Percentiles rank a stretch among this genome's conserved stretches.
phyloP scores from a whole-genome alignment of 2,888 invertebrate genomes.

The Chironomus riparius region DNA sequence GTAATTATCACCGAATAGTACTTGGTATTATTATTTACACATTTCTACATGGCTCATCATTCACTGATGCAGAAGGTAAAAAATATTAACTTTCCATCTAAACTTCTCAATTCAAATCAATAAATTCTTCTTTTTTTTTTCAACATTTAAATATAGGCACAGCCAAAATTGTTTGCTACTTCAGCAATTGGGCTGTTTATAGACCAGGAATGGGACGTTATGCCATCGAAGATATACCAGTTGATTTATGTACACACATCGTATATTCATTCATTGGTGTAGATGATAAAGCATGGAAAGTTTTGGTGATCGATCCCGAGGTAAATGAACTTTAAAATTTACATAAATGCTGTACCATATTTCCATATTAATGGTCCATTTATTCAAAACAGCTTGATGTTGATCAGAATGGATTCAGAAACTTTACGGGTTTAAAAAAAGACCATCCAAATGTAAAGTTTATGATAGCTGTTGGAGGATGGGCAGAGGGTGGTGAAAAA shows the following conservation, averaged over 20 bases:
- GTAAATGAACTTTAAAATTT: constrained; percentile 37
- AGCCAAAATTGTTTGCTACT: constrained; percentile 14
- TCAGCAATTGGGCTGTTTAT: constrained; percentile 40
- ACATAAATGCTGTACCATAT: neutral
- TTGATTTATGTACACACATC: constrained; percentile 72
- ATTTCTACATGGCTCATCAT: neutral
- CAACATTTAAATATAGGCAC: neutral
- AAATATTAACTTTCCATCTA: neutral
- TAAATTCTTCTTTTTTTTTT: neutral
- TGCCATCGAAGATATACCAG: constrained; percentile 75
- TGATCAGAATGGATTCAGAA: constrained; percentile 63
- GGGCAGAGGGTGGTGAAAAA: constrained; percentile 83
- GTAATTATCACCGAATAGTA: constrained; percentile 16
- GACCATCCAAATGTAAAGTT: constrained; percentile 66
- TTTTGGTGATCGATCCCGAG: constrained; percentile 72
- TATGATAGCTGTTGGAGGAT: constrained; percentile 77
- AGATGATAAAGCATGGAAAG: constrained; percentile 64
- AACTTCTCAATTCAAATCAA: neutral
- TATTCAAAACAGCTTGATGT: constrained; percentile 52
- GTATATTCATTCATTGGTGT: constrained; percentile 86
- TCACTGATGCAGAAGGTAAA: constrained; percentile 17
- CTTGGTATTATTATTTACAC: neutral
- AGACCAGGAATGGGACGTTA: constrained; percentile 74
- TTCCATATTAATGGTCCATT: neutral
- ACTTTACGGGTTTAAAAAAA: constrained; percentile 64